Base-by-base conservation (phyloP, 2,113 vertebrate species). In the Pangasianodon gigas region DNA sequence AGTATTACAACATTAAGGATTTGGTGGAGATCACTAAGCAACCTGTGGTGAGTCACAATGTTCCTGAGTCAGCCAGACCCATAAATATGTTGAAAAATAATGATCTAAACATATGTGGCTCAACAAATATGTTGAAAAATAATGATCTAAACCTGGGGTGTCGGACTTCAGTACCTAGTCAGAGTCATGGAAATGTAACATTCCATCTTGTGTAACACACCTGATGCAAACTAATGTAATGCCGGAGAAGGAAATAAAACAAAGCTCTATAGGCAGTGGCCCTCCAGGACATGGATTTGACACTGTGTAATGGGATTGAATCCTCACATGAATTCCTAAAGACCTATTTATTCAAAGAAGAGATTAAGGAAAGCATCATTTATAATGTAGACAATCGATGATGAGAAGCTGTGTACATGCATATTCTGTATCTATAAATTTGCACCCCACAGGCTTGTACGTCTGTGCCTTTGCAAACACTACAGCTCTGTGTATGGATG, bases 1-100 rank as follows among this genome's bases (percentile, higher is more conserved):
- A 99, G 88, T 99, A 97, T 94, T 99, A 99, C 93, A 99, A 98
- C 93, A 98, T 99, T 93, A 99, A 98, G 94, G 98, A 99, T 91
- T 94, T 99, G 89, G 98, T 99, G 94, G 98, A 99, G 84, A 98
- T 99, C 94, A 99, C 98, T 88, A 99, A 99, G 88, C 98, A 99
- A 88, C 98, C 98, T 0, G 97, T 99, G 98, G 98, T 99, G 96
- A 79, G 98, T 89, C 71, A 44, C 81, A 5, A 24, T 82, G 75
- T 87, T 91, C 18, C 6, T 56, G n/a, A 90, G 26, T 79, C 69
- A 89, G 52, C 54, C 79, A 83, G 58, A 82, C 62, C 16, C n/a
- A 41, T 54, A 26, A 41, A 62, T 48, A 79, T n/a, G 58, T 52
- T 37, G 0, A 19, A 67, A 67, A 24, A n/a, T 26, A 41, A 67